Conservation (phyloP, 2,113 vertebrate genomes). For the Nothoprocta pentlandii region DNA sequence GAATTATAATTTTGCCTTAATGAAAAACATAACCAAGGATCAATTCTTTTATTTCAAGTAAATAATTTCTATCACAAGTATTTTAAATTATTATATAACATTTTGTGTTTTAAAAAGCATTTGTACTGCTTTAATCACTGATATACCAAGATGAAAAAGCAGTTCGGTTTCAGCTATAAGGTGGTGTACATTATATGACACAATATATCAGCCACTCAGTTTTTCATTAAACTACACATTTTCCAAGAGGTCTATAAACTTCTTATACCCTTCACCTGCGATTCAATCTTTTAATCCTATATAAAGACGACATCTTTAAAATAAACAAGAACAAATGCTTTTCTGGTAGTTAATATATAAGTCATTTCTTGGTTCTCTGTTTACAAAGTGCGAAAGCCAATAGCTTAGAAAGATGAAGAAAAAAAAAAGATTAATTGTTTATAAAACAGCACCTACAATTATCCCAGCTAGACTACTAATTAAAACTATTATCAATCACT, state of each 20-base stretch:
- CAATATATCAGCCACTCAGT: not conserved
- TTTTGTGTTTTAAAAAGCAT: not conserved
- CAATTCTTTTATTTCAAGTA: not conserved
- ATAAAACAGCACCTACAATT: constrained; percentile 16
- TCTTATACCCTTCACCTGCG: not conserved
- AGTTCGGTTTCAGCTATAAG: not conserved
- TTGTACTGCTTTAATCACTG: not conserved
- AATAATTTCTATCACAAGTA: not conserved
- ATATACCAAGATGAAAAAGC: not conserved
- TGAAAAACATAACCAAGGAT: not conserved
- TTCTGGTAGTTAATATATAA: not conserved
- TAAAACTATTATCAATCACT: constrained; percentile 40
- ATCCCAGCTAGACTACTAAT: constrained; percentile 23
- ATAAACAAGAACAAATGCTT: constrained; percentile 1
- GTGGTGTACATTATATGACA: not conserved
- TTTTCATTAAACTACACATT: not conserved
- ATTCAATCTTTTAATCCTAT: constrained; percentile 2
- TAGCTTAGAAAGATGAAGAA: too few species aligned
- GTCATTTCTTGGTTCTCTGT: not conserved
- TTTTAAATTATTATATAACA: not conserved
- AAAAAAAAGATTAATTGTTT: not conserved
- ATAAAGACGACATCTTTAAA: not conserved
- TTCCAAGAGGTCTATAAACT: not conserved
- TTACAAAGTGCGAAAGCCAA: not conserved
- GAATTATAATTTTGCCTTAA: not conserved